Evolutionary conservation across 2,113 vertebrate species (phyloP).

Genomic region (Epinephelus lanceolatus): DNA sequence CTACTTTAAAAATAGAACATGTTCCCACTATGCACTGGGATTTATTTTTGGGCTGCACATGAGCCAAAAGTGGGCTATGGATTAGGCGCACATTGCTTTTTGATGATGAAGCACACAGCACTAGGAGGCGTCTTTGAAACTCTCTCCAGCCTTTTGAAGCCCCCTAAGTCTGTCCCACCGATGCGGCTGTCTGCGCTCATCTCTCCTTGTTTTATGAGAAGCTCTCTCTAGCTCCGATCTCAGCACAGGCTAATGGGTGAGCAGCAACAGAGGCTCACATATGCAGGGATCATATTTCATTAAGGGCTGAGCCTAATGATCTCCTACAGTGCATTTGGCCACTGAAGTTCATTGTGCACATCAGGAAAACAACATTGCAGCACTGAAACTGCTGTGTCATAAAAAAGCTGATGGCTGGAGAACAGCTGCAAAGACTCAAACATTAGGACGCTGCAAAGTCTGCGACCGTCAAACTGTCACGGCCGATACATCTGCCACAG

Average conservation of each 20-base stretch:
- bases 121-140: constrained; percentile 69
- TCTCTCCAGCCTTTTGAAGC: constrained; percentile 69
- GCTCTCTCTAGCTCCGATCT: constrained; percentile 26
- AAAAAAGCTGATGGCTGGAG: constrained; percentile 35
- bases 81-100: constrained; percentile 71
- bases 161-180: constrained; percentile 56
- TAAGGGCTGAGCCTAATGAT: constrained; percentile 51
- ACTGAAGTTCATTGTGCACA: constrained; percentile 12
- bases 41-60: constrained; percentile 72
- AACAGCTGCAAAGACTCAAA: constrained; percentile 54
- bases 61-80: constrained; percentile 73
- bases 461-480: constrained; percentile 42
- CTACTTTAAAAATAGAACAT: constrained; percentile 72
- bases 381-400: constrained; percentile 56
- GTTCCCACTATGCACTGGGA: constrained; percentile 48
- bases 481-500: constrained; percentile 13
- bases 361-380: constrained; percentile 36
- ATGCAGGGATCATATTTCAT: constrained; percentile 62
- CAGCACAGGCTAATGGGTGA: constrained; percentile 52
- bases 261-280: constrained; percentile 30
- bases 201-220: constrained; percentile 31
- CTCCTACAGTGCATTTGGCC: constrained; percentile 35
- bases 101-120: constrained; percentile 72
- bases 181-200: constrained; percentile 37
- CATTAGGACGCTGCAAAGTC: constrained; percentile 36